A percentile compares a stretch with the other conserved stretches of the same genome.
Conservation (phyloP, 37 sponge, comb jelly and placozoan species). For the Tethya wilhelma region DNA sequence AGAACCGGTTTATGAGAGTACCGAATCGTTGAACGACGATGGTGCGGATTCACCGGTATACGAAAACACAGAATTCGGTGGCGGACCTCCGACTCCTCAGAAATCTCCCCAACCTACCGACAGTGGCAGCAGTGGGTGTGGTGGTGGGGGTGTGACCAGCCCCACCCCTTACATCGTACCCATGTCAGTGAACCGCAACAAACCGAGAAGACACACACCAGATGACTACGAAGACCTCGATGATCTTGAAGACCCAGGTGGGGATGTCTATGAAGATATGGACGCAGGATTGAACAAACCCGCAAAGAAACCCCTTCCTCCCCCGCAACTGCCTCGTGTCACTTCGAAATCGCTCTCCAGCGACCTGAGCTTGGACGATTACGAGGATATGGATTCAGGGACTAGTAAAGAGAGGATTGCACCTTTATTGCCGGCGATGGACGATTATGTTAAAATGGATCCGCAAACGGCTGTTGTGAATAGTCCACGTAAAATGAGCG, state of each 20-base stretch:
- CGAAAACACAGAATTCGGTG: constrained; percentile 13
- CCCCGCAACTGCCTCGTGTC: no score
- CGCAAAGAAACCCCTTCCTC: neutral
- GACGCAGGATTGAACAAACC: neutral
- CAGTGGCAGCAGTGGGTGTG: neutral
- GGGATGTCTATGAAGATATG: constrained; percentile 24
- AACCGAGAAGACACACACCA: neutral
- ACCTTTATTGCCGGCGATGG: neutral
- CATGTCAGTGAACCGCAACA: neutral
- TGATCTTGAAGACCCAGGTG: neutral
- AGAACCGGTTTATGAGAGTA: no score
- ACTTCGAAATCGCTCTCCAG: neutral
- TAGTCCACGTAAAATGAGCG: no score
- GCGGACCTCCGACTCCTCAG: neutral
- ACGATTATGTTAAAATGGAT: neutral
- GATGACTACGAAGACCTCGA: constrained; percentile 35
- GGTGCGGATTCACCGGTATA: neutral
- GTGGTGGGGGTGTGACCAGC: neutral
- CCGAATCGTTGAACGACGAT: neutral
- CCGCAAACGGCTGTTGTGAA: no score
- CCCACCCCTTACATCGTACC: neutral
- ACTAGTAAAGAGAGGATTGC: neutral
- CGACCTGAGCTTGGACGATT: neutral
- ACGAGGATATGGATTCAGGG: neutral
- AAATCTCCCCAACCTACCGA: neutral